Conservation (phyloP, 2,797 vertebrate genomes). For the Cheirogaleus major region DNA sequence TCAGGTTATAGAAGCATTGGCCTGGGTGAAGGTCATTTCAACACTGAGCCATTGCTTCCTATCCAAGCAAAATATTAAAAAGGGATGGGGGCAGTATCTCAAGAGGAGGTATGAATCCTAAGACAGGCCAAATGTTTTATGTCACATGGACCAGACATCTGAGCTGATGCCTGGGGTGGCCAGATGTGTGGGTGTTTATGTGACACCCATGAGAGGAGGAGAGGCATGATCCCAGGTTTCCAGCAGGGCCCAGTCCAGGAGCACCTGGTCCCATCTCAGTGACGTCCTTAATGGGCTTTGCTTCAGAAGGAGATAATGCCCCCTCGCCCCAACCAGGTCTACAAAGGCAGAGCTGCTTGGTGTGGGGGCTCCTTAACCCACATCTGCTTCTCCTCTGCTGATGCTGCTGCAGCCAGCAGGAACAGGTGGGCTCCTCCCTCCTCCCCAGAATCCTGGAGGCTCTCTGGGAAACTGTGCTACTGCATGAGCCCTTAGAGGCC, state of each 20-base stretch:
- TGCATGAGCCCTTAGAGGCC: background rate
- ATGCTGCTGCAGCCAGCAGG: background rate
- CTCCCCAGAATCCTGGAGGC: background rate
- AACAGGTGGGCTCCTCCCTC: background rate
- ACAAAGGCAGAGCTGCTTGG: background rate
- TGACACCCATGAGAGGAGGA: background rate
- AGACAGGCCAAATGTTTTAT: background rate
- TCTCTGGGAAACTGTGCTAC: background rate
- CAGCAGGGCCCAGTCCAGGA: background rate
- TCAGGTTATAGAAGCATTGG: background rate
- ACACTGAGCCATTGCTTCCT: background rate
- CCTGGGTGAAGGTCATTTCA: background rate
- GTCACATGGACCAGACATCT: background rate
- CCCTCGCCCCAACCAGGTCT: background rate
- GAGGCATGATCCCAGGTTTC: background rate
- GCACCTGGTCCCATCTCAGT: too few species aligned
- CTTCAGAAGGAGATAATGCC: background rate
- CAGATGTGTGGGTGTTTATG: accelerated
- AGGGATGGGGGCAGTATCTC: background rate
- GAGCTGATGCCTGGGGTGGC: background rate
- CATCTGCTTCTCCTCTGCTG: background rate
- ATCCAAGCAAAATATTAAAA: background rate
- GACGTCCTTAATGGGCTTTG: background rate
- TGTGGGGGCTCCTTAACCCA: too few species aligned
- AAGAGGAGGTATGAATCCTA: background rate